phyloP scores from a whole-genome alignment of 2,888 invertebrate species.

The Fragum whitleyi region DNA sequence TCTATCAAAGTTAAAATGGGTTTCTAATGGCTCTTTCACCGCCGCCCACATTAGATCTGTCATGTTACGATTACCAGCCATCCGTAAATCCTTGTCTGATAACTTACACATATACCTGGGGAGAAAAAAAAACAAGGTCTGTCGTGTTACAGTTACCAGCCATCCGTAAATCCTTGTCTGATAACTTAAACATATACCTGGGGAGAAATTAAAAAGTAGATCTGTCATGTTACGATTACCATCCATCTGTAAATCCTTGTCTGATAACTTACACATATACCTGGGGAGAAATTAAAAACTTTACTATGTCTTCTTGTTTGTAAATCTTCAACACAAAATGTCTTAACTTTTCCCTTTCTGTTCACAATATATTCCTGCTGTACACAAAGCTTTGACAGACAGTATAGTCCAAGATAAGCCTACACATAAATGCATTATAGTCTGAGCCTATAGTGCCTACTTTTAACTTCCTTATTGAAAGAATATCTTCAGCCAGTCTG shows the following conservation, averaged over 20 bases:
- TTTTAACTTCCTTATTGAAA: too few relatives aligned
- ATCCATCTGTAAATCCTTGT: conserved; percentile 94
- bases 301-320: too few relatives aligned
- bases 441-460: too few relatives aligned
- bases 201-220: conserved; percentile 86
- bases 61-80: conserved; percentile 95
- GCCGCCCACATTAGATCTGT: conserved; percentile 98
- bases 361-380: too few relatives aligned
- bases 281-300: conserved; percentile 51
- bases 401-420: too few relatives aligned
- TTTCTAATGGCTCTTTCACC: conserved; percentile 92
- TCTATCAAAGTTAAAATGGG: conserved; percentile 90
- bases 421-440: too few relatives aligned
- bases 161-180: conserved; percentile 95
- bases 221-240: conserved; percentile 97
- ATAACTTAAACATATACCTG: conserved; percentile 95
- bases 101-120: conserved; percentile 94
- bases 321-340: too few relatives aligned
- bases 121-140: conserved; percentile 87
- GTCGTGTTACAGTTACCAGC: conserved; percentile 97
- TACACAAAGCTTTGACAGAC: too few relatives aligned
- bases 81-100: conserved; percentile 95
- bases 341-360: too few relatives aligned
- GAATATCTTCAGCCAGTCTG: too few relatives aligned
- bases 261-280: conserved; percentile 97